Evolutionary conservation across 2,797 vertebrate genomes (phyloP), one percentile per base, ranked within the genome.

Genomic region (Sparus aurata): DNA sequence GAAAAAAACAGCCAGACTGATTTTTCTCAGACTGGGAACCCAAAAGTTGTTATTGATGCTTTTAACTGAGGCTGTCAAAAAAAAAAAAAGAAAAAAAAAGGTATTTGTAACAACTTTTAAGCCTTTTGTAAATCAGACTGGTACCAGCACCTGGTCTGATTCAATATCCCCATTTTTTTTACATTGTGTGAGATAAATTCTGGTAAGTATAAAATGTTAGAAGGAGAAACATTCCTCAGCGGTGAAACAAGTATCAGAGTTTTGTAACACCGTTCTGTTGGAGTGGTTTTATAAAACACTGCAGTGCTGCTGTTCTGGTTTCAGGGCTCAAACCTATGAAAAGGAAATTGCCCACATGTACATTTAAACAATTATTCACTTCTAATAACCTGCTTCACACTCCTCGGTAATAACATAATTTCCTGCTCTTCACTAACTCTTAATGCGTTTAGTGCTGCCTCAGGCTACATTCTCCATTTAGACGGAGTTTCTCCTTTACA

Each of bases 301-400:
- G 30, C 38, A 38, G 47, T 12, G 2, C 25, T n/a, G 17, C 55
- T 75, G 60, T 1, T 17, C 25, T 73, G 46, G 46, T 75, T 74
- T 72, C 25, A 23, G 41, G 64, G 20, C 55, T 22, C 2, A 50
- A 62, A 54, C 3, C 41, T 50, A 67, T 79, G 27, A 82, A 85
- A 77, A 65, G 59, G 34, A 81, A 83, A 84, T 83, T 60, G 45
- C 43, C 20, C 55, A 55, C 77, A 72, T 71, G 69, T 75, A 70
- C 60, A 72, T 85, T 73, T 79, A 55, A 68, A 82, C 73, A 80
- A 90, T 84, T 83, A 89, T 77, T 91, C 58, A 90, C 87, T 86
- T 87, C 70, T 89, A 89, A 91, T 91, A 87, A 91, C 79, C 83
- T 71, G 82, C 81, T 87, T 81, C 78, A 73, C 79, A 65, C 82